Conservation (phyloP, 2,113 vertebrate species). For the Sardina pilchardus region DNA sequence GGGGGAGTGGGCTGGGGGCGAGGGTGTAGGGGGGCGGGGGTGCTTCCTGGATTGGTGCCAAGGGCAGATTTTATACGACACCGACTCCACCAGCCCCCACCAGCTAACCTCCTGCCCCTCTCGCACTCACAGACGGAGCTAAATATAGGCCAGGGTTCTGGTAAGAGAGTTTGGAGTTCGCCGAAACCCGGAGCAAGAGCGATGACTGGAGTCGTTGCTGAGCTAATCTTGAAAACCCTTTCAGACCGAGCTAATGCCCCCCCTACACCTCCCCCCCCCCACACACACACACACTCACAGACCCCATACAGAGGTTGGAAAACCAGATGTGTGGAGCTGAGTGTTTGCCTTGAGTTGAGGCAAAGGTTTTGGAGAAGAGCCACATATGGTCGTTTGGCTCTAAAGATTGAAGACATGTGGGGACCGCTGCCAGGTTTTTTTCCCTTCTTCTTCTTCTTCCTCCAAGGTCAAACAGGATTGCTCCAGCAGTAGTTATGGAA, state of each 20-base stretch:
- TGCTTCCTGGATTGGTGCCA: conserved; percentile 63
- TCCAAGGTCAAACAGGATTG: conserved; percentile 56
- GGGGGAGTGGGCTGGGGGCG: not conserved
- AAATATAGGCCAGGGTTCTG: conserved; percentile 70
- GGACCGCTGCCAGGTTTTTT: conserved; percentile 39
- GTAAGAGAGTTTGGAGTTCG: conserved; percentile 61
- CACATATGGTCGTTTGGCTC: conserved; percentile 10
- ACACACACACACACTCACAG: not conserved
- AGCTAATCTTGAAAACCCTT: conserved; percentile 55
- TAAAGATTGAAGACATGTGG: conserved; percentile 25
- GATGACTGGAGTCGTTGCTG: conserved; percentile 49
- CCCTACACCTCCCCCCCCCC: conserved; percentile 28
- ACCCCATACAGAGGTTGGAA: conserved; percentile 13
- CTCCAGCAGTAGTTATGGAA: conserved; percentile 54
- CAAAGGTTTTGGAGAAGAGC: not conserved
- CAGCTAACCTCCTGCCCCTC: conserved; percentile 18
- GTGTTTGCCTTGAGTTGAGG: conserved; percentile 12
- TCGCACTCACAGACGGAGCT: conserved; percentile 48
- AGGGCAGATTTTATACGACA: conserved; percentile 64
- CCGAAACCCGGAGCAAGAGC: conserved; percentile 61
- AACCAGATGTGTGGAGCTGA: conserved; percentile 30
- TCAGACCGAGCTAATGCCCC: conserved; percentile 48
- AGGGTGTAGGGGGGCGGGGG: conserved; percentile 42
- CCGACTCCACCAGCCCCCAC: conserved; percentile 45
- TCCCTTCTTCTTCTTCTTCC: too few relatives aligned